Base-by-base conservation (phyloP, 2,113 vertebrate species). In the Syngnathus floridae region DNA sequence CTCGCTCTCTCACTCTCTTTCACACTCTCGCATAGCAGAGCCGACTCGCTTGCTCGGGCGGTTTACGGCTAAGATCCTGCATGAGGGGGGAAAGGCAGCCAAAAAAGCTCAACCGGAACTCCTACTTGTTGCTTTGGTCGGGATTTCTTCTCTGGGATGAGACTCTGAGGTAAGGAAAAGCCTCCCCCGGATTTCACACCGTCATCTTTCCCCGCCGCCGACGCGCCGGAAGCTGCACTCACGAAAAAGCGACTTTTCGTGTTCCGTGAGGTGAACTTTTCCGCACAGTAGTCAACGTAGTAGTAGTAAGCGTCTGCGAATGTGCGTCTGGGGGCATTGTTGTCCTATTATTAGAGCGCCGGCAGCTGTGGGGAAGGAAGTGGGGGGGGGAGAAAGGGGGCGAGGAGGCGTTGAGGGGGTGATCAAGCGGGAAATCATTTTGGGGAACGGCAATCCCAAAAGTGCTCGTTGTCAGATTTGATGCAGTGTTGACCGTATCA, bases 71-170 rank as follows among this genome's bases (percentile, higher is more conserved):
- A 64, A 66, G 69, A 84, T 84, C 59, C 70, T 74, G 75, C 75
- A 80, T 83, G 84, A 84, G 72, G 69, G 73, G 40, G 66, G 67
- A 79, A 31, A 82, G 73, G 74, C 72, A 82, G 72, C 7, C 54
- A 81, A 69, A 71, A 63, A 69, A 66, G 16, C 78, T 60, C 76
- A 76, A 86, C 71, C 65, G 77, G 75, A 82, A 73, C 86, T 84
- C 81, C 87, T 83, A 91, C 90, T 91, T 91, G 90, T 88, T 92
- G 87, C 79, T 88, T 71, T 84, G 80, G 83, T 72, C 82, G 79
- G 85, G 77, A 75, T 76, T 65, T 80, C 71, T 59, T 45, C 69
- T 61, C 66, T 26, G 77, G 71, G 74, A 10, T 71, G 72, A 85
- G 75, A 74, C 84, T 87, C 2, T 88, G 84, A 88, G 86, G 81